phyloP scores from a whole-genome alignment of 1,140 invertebrate species.

The Sipha flava region DNA sequence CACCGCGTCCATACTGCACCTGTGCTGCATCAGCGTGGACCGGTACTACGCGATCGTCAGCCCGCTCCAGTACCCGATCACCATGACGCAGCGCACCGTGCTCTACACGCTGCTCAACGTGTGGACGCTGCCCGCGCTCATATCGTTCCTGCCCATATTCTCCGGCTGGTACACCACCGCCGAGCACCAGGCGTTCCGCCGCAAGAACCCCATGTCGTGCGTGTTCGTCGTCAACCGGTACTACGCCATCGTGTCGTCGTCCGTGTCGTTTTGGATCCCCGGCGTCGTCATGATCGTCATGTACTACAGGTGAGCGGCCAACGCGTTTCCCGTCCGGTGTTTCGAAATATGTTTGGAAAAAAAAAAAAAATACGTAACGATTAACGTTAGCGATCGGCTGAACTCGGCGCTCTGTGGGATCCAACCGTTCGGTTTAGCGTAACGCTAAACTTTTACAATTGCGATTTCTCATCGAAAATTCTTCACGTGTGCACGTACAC shows the following conservation, averaged over 20 bases:
- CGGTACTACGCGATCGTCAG: slow-evolving; percentile 69
- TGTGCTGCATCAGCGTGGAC: slow-evolving; percentile 91
- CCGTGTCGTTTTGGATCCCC: slow-evolving; percentile 91
- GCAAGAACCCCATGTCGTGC: slow-evolving; percentile 66
- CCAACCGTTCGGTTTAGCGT: too few species aligned
- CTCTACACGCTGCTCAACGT: slow-evolving; percentile 73
- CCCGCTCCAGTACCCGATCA: slow-evolving; percentile 78
- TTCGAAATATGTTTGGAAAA: too few species aligned
- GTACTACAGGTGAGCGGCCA: slow-evolving; percentile 55
- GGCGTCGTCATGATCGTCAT: slow-evolving; percentile 87
- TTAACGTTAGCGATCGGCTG: too few species aligned
- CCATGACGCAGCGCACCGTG: slow-evolving; percentile 75
- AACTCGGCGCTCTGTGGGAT: too few species aligned
- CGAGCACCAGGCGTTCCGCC: slow-evolving; percentile 58
- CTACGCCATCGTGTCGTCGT: slow-evolving; percentile 83
- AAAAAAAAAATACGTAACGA: too few species aligned
- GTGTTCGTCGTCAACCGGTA: slow-evolving; percentile 79
- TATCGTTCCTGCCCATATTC: slow-evolving; percentile 93
- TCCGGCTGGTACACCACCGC: slow-evolving; percentile 82
- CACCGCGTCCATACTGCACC: slow-evolving; percentile 85
- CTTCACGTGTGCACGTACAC: too few species aligned
- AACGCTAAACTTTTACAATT: too few species aligned
- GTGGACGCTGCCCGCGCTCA: slow-evolving; percentile 82
- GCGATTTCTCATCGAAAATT: too few species aligned
- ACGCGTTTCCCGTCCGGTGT: too few species aligned